These are phyloP conservation scores for Camelus bactrianus DNA, from an alignment of 2,113 vertebrate genomes.

Conservation along the genomic window DNA sequence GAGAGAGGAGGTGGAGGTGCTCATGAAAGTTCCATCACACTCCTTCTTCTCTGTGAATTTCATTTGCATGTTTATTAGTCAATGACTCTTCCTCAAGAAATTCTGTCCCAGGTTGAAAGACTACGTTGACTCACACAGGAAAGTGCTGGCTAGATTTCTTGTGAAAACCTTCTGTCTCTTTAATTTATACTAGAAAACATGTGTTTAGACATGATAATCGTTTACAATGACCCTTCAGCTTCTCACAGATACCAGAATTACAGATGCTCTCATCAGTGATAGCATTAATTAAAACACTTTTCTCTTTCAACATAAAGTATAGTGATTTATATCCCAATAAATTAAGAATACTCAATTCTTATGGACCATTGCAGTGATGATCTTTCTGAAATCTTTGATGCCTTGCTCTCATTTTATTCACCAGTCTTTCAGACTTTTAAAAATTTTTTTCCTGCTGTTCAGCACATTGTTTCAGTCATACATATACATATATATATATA, in stretches of 20 bases:
- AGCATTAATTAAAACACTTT: constrained; percentile 42
- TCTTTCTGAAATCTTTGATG: too few species aligned
- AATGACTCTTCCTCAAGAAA: background rate
- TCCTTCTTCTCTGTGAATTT: background rate
- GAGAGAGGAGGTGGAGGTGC: background rate
- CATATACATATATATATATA: too few species aligned
- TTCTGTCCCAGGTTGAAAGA: background rate
- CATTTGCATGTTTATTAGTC: background rate
- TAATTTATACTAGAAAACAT: background rate
- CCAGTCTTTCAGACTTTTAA: background rate
- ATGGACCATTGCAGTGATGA: background rate
- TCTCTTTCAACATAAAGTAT: constrained; percentile 2
- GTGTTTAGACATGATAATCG: constrained; percentile 12
- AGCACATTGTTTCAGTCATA: too few species aligned
- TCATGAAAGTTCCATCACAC: background rate
- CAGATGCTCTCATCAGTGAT: constrained; percentile 2
- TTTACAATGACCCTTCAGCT: constrained; percentile 25
- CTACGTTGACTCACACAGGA: background rate
- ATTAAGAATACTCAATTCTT: background rate
- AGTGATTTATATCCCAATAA: constrained; percentile 42
- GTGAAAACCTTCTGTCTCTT: background rate
- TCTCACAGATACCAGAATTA: constrained; percentile 17
- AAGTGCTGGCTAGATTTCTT: background rate
- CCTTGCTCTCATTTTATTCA: background rate
- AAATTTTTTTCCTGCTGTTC: too few species aligned